Conservation (phyloP, 2,113 vertebrate species). For the Brachionichthys hirsutus region DNA sequence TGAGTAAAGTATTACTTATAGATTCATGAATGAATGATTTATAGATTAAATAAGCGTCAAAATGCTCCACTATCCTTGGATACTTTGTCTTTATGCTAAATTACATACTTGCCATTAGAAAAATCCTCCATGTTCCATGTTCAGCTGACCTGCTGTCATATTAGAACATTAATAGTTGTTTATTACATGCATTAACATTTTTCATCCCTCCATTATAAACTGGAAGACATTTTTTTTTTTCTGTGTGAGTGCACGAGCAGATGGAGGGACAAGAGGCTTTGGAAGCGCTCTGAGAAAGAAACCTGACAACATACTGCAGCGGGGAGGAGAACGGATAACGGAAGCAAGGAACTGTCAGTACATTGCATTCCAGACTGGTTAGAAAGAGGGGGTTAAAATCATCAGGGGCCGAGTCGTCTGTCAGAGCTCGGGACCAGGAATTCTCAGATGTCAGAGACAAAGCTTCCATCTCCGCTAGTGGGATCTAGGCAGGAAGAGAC, state of each 20-base stretch:
- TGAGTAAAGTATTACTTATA: no score
- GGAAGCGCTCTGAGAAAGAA: slow-evolving; percentile 47
- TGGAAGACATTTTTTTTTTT: not conserved
- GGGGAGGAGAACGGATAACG: slow-evolving; percentile 62
- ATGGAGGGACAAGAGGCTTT: slow-evolving; percentile 39
- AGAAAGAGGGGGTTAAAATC: slow-evolving; percentile 94
- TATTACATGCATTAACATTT: no score
- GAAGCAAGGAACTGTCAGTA: slow-evolving; percentile 77
- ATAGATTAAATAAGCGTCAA: no score
- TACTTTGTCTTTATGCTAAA: no score
- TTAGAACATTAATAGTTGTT: no score
- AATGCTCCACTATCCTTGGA: no score
- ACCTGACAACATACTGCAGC: slow-evolving; percentile 44
- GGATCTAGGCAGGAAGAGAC: slow-evolving; percentile 97
- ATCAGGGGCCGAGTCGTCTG: slow-evolving; percentile 93
- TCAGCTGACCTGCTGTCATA: no score
- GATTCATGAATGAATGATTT: no score
- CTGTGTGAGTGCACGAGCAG: not conserved
- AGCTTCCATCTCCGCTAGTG: slow-evolving; percentile 99
- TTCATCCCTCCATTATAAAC: no score
- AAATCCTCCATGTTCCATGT: no score
- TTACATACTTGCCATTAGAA: no score
- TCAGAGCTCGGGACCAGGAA: slow-evolving; percentile 98
- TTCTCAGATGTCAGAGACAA: slow-evolving; percentile 98
- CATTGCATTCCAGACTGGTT: slow-evolving; percentile 95